phyloP scores from a whole-genome alignment of 2,797 vertebrate genomes.

The Etheostoma nigrum region DNA sequence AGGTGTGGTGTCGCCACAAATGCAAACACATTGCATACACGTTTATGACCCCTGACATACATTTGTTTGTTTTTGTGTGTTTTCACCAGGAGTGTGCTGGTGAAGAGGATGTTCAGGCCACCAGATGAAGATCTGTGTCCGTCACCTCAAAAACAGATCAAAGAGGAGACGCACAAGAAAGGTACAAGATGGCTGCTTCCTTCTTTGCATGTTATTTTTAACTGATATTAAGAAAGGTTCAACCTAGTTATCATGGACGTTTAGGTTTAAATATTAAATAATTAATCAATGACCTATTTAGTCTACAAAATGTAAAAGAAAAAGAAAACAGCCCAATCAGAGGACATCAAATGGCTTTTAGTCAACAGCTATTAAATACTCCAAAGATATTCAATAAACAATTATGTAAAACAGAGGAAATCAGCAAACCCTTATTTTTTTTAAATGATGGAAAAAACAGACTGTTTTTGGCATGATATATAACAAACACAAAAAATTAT shows the following conservation, averaged over 20 bases:
- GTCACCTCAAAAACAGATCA: conserved; percentile 92
- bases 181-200: conserved; percentile 78
- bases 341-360: background rate
- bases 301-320: background rate
- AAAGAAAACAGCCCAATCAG: background rate
- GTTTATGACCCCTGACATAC: background rate
- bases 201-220: conserved; percentile 61
- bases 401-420: background rate
- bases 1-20: conserved; percentile 1
- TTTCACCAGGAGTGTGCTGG: conserved; percentile 86
- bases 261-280: background rate
- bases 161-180: conserved; percentile 93
- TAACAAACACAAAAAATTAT: background rate
- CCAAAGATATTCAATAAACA: background rate
- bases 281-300: background rate
- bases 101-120: conserved; percentile 94
- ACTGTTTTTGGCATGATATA: background rate
- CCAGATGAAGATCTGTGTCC: conserved; percentile 93
- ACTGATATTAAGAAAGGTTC: conserved; percentile 4
- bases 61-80: conserved; percentile 10
- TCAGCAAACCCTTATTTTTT: no score
- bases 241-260: background rate
- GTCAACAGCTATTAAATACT: background rate
- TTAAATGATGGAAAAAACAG: background rate
- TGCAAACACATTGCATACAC: conserved; percentile 14